Conservation (phyloP, 2,888 invertebrate genomes). For the Tetramorium bicarinatum region DNA sequence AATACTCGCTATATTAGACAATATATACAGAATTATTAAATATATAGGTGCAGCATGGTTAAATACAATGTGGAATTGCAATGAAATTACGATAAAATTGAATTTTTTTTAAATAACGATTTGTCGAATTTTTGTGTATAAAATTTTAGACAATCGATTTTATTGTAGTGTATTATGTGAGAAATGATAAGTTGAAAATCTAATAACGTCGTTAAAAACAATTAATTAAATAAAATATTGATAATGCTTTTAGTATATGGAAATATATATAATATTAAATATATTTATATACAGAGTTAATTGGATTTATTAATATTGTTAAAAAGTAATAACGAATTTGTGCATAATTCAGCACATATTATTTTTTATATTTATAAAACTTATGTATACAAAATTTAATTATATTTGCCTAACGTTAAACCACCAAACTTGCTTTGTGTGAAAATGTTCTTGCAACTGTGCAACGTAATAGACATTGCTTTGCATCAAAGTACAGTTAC, state of each 20-base stretch:
- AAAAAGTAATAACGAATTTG: not conserved
- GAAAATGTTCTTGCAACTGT: constrained; percentile 12
- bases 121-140: not conserved
- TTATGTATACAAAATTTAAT: not conserved
- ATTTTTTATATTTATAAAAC: constrained; percentile 7
- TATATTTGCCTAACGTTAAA: not conserved
- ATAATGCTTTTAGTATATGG: not conserved
- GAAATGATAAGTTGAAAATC: not conserved
- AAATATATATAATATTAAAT: constrained; percentile 3
- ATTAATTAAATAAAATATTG: not conserved
- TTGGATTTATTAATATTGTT: not conserved
- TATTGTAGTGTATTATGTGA: not conserved
- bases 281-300: not conserved
- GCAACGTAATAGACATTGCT: constrained; percentile 10
- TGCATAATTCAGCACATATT: not conserved
- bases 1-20: not conserved
- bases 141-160: not conserved
- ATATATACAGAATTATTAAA: not conserved
- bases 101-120: not conserved
- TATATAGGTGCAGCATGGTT: no score
- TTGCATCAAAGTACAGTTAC: constrained; percentile 33
- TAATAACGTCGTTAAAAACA: not conserved
- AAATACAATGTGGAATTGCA: not conserved
- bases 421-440: not conserved
- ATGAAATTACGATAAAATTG: not conserved